Percentiles rank a stretch among this genome's conserved stretches.
phyloP scores from a whole-genome alignment of 2,797 vertebrate genomes.

The Aplochiton taeniatus region DNA sequence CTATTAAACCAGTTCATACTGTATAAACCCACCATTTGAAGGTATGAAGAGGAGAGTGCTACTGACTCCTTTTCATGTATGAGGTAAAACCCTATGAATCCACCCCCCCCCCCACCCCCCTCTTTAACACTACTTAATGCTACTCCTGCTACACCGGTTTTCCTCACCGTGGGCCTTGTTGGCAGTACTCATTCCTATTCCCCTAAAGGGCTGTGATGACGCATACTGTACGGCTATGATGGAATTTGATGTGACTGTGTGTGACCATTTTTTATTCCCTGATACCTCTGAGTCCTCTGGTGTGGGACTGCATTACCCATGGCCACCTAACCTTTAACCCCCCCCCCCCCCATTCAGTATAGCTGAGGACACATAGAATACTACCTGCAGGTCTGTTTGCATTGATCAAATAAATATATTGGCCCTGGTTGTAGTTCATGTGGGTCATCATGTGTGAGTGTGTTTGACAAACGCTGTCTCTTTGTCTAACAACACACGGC shows the following conservation, averaged over 20 bases:
- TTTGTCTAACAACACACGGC: no score
- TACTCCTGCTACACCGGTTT: constrained; percentile 12
- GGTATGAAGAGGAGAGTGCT: constrained; percentile 88
- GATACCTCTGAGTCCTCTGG: constrained; percentile 1
- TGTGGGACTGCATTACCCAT: constrained; percentile 9
- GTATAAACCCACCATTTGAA: constrained; percentile 71
- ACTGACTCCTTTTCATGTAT: constrained; percentile 81
- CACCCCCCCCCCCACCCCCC: constrained; percentile 17
- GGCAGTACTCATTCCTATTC: no score
- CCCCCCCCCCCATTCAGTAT: neutral
- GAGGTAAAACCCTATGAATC: constrained; percentile 78
- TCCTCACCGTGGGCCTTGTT: constrained; percentile 3
- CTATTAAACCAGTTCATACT: neutral
- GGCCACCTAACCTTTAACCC: neutral
- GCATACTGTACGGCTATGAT: constrained; percentile 8
- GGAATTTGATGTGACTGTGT: constrained; percentile 17
- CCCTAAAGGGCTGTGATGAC: constrained; percentile 3
- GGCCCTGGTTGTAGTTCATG: no score
- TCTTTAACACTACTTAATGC: neutral
- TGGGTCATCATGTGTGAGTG: no score
- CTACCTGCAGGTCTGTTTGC: constrained; percentile 6
- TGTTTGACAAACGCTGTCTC: no score
- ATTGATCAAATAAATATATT: no score
- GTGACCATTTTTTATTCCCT: neutral
- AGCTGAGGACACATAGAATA: neutral